phyloP scores from a whole-genome alignment of 2,888 invertebrate genomes.

The Drosophila nr. perissopoda region DNA sequence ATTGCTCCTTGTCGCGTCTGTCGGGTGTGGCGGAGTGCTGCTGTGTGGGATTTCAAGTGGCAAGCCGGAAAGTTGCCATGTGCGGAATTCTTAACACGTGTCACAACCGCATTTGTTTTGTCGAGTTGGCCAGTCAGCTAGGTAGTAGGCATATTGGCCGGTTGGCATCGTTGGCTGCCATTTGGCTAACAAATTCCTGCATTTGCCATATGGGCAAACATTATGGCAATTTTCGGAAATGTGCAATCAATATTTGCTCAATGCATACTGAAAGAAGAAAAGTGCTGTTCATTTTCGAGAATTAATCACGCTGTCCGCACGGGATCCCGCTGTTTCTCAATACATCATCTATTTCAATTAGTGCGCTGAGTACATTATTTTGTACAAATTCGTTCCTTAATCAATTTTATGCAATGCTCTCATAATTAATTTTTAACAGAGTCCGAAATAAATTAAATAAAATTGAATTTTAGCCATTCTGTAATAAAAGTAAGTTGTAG shows the following conservation, averaged over 20 bases:
- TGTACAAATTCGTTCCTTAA: background rate
- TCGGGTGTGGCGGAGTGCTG: constrained; percentile 25
- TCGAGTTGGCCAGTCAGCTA: constrained; percentile 24
- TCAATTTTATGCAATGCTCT: background rate
- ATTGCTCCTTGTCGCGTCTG: background rate
- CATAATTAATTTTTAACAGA: background rate
- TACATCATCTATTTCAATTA: constrained; percentile 2
- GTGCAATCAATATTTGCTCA: constrained; percentile 30
- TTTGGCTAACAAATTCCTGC: constrained; percentile 33
- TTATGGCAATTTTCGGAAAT: constrained; percentile 21
- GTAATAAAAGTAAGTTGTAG: background rate
- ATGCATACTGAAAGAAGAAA: constrained; percentile 8
- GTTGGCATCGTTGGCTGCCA: constrained; percentile 19
- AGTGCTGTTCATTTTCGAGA: constrained; percentile 25
- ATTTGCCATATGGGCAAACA: constrained; percentile 23
- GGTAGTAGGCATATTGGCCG: constrained; percentile 7
- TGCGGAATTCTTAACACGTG: constrained; percentile 76
- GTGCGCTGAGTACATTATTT: background rate
- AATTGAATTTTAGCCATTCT: background rate
- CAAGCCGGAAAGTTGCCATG: constrained; percentile 59
- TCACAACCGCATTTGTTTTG: constrained; percentile 69
- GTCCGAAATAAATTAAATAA: background rate
- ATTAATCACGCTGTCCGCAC: constrained; percentile 17
- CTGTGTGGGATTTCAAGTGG: constrained; percentile 76
- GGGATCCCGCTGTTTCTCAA: constrained; percentile 15